These are phyloP conservation scores for Halcyon chelicuti DNA, from an alignment of 2,797 vertebrate species.

Conservation along the genomic window DNA sequence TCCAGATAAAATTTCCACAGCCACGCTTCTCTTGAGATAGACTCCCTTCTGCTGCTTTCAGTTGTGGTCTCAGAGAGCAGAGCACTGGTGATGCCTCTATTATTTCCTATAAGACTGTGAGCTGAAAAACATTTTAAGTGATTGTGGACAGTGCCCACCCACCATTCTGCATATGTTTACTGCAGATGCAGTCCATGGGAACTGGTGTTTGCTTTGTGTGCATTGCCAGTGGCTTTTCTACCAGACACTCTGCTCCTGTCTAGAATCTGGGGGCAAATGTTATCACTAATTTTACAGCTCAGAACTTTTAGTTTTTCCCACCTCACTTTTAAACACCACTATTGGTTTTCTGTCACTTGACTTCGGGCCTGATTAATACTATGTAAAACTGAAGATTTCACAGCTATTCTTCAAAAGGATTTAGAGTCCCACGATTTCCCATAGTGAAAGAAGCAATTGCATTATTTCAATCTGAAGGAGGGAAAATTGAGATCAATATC, in stretches of 20 bases:
- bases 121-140: not conserved
- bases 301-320: conserved; percentile 13
- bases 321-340: conserved; percentile 41
- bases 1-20: not conserved
- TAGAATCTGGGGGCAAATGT: not conserved
- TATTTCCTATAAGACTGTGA: not conserved
- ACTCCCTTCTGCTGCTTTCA: not conserved
- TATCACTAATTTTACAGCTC: not conserved
- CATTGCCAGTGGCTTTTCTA: not conserved
- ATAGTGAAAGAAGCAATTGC: conserved; percentile 68
- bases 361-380: conserved; percentile 74
- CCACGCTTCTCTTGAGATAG: not conserved
- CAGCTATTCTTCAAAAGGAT: conserved; percentile 68
- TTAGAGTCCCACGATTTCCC: conserved; percentile 56
- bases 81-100: not conserved
- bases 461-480: conserved; percentile 66
- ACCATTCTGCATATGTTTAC: not conserved
- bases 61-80: not conserved
- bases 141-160: not conserved
- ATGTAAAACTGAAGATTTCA: conserved; percentile 68
- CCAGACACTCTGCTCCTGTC: not conserved
- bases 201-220: not conserved
- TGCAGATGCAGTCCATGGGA: not conserved
- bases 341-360: conserved; percentile 73
- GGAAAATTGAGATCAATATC: conserved; percentile 71